Evolutionary conservation across 2,113 vertebrate genomes (phyloP), one percentile per base, ranked within the genome.

Genomic region (Apeltes quadracus): DNA sequence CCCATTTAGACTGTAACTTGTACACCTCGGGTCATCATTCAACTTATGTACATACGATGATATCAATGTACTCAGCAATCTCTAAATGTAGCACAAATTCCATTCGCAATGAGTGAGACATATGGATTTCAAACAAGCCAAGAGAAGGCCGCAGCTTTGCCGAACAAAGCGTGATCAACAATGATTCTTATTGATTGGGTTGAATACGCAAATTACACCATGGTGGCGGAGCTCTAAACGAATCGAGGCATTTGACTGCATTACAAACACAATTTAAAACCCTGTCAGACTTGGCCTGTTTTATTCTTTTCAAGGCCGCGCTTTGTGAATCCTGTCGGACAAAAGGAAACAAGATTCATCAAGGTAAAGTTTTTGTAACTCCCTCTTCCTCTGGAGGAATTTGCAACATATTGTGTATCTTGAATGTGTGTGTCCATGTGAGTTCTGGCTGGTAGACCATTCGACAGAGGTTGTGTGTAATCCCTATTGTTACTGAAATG

Each of bases 401-500:
- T 69, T 27, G 5, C 39, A 79, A 77, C 59, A 78, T 75, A 76
- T 74, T 65, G 69, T 75, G 63, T 71, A 46, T 65, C 41, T 75
- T 63, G 53, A 43, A 44, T 27, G 54, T 43, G 48, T 54, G 39
- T 79, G 63, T 74, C 39, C 0, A 41, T 85, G 87, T 88, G 84
- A 86, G 83, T 87, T 74, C 79, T 78, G 76, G 69, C 84, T 87
- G 66, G 72, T 79, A 80, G 78, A 73, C 83, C 87, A 87, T 81
- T 85, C 75, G 58, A 88, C 80, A 84, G 77, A 86, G 84, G 85
- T 89, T 91, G 78, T 89, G 91, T 88, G 88, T 92, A 90, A 91
- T 92, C 86, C 87, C 87, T 82, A 90, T 91, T 93, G 87, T 92
- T 90, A 83, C 91, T 89, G 87, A 93, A 92, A 92, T 92, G 89